Conservation (phyloP, 2,797 vertebrate genomes). For the Gobionotothen gibberifrons region DNA sequence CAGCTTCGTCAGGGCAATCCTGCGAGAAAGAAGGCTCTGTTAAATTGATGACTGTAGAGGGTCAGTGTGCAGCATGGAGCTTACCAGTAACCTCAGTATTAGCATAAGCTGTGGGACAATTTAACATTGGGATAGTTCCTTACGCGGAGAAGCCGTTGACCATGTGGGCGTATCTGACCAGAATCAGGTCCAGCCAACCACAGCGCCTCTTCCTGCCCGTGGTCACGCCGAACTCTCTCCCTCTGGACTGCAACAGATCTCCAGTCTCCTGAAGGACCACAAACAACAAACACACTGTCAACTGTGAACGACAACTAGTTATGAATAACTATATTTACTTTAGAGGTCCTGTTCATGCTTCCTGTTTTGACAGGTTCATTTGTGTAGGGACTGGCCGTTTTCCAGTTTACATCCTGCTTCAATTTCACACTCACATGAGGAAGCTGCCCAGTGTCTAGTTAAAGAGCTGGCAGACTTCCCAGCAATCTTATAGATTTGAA, state of each 20-base stretch:
- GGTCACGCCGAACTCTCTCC: constrained; percentile 86
- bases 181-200: constrained; percentile 88
- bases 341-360: background rate
- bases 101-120: background rate
- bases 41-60: background rate
- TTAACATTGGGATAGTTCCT: constrained; percentile 45
- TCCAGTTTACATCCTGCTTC: background rate
- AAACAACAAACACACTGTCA: background rate
- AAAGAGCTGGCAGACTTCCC: background rate
- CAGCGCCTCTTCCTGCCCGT: constrained; percentile 86
- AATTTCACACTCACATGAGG: background rate
- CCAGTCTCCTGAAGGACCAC: constrained; percentile 77
- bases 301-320: background rate
- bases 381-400: background rate
- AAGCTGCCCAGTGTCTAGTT: background rate
- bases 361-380: background rate
- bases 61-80: background rate
- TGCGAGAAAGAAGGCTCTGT: constrained; percentile 41
- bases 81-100: background rate
- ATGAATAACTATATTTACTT: background rate
- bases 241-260: constrained; percentile 80
- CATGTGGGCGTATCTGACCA: constrained; percentile 89
- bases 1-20: constrained; percentile 87
- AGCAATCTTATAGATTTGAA: background rate
- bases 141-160: constrained; percentile 89